These are phyloP conservation scores for Hippocampus mohnikei DNA, from an alignment of 2,113 vertebrate species.

Conservation along the genomic window DNA sequence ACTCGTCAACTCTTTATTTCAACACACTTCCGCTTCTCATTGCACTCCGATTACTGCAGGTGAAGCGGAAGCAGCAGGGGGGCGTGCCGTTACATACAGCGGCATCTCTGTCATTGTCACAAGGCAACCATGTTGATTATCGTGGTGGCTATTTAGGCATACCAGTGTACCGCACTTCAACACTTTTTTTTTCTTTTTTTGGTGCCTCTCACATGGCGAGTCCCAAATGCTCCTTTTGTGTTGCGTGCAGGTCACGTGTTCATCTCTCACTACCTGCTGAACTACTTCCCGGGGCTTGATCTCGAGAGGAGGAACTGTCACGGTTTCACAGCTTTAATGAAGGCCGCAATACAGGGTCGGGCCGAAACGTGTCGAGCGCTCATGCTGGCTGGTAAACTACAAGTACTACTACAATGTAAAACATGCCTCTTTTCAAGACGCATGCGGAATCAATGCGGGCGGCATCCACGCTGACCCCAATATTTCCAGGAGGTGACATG, in stretches of 20 bases:
- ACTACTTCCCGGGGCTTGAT: constrained; percentile 89
- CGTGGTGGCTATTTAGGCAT: too few species aligned
- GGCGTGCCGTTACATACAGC: neutral
- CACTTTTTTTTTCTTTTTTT: too few species aligned
- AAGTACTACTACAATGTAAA: constrained; percentile 1
- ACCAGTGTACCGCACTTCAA: too few species aligned
- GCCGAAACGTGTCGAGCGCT: constrained; percentile 81
- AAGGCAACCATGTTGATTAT: neutral
- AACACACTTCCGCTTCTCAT: neutral
- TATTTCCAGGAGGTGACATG: constrained; percentile 79
- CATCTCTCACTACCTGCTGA: constrained; percentile 86
- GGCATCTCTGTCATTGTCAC: neutral
- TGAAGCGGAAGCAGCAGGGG: neutral
- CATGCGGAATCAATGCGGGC: neutral
- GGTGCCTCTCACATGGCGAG: too few species aligned
- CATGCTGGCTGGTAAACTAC: constrained; percentile 81
- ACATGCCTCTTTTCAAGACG: constrained; percentile 2
- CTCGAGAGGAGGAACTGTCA: constrained; percentile 88
- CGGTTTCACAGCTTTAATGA: constrained; percentile 93
- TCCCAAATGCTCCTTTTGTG: neutral
- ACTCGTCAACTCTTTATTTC: neutral
- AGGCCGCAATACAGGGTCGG: constrained; percentile 90
- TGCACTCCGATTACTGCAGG: neutral
- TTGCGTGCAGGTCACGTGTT: constrained; percentile 78
- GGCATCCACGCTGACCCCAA: neutral